Base-by-base conservation (phyloP, 1,140 invertebrate species). In the Panulirus ornatus region DNA sequence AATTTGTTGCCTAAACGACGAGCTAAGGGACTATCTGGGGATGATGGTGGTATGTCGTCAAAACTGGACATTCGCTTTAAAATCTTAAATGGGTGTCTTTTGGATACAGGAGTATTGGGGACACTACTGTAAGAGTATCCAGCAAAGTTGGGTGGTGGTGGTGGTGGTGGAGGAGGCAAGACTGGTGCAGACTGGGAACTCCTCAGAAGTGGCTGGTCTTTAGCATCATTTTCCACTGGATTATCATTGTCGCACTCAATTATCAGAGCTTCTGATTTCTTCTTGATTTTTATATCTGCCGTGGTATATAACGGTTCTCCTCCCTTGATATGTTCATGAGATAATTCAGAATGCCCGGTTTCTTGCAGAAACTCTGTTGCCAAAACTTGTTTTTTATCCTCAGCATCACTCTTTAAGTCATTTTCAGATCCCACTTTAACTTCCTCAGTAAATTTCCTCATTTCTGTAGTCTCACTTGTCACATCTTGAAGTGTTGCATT, bases 1-100 rank as follows among this genome's bases (percentile, higher is more conserved):
- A 92, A 90, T 11, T 84, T 84, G 36, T 90, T 91, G 63, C 58
- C 83, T 30, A 90, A 22, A 42, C 63, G 85, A 22, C 81, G 75
- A 6, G 92, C 92, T 27, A 88, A 73, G 6, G 92, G 92, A 58
- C 89, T 90, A 27, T 90, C 85, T 30, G 90, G 84, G 1, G 88
- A 89, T 22, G 84, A 85, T 30, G 92, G 92, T 22, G 92, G 92
- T 30, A 92, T 92, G 36, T 73, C 89, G 63, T 91, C 88, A 75
- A 92, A 92, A 16, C 92, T 92, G 14, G 92, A 92, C 14, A 51
- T 84, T 38, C 84, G 70, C 36, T 38, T 78, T 38, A 92, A 58
- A 11, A 73, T n/a, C 38, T 92, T 92, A 22, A 73, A 36, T 5
- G 82, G 84, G 42, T 92, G 84, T 40, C 82, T 76, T 19, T 81